Percentiles rank a stretch among this genome's conserved stretches.
Evolutionary conservation across 2,113 vertebrate genomes (phyloP).

Genomic region (Drymodes brunneopygia): DNA sequence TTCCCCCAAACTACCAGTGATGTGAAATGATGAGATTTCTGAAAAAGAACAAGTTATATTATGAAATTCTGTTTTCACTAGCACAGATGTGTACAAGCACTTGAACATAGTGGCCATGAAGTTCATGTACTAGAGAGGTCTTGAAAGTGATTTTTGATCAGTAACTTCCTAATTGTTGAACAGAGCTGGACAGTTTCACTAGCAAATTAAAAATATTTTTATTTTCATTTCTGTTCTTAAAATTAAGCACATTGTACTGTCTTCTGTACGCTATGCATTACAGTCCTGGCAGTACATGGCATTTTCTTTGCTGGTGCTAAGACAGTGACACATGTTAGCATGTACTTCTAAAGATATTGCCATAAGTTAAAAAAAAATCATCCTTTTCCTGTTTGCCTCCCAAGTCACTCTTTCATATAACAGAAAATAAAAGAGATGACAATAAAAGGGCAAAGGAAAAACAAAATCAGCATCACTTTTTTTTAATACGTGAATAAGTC

Average conservation of each 20-base stretch:
- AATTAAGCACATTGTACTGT: too few species aligned
- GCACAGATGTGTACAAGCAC: not conserved
- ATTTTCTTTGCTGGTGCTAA: not conserved
- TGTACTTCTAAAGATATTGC: not conserved
- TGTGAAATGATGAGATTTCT: not conserved
- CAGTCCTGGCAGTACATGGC: not conserved
- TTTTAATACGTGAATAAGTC: not conserved
- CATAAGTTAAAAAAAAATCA: not conserved
- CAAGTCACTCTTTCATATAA: not conserved
- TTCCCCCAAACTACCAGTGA: not conserved
- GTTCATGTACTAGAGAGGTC: not conserved
- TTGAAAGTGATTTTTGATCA: not conserved
- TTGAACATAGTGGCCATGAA: not conserved
- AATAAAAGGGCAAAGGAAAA: not conserved
- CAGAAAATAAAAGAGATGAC: not conserved
- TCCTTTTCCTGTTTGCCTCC: not conserved
- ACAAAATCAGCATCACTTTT: not conserved
- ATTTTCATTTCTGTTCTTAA: not conserved
- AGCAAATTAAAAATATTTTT: not conserved
- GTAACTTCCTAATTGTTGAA: not conserved
- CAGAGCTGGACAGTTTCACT: not conserved
- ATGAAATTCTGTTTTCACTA: not conserved
- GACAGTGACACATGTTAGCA: not conserved
- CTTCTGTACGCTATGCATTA: not conserved
- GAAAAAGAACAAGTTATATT: not conserved